These are phyloP conservation scores for Oryzias melastigma DNA, from an alignment of 2,113 vertebrate species.

Conservation along the genomic window DNA sequence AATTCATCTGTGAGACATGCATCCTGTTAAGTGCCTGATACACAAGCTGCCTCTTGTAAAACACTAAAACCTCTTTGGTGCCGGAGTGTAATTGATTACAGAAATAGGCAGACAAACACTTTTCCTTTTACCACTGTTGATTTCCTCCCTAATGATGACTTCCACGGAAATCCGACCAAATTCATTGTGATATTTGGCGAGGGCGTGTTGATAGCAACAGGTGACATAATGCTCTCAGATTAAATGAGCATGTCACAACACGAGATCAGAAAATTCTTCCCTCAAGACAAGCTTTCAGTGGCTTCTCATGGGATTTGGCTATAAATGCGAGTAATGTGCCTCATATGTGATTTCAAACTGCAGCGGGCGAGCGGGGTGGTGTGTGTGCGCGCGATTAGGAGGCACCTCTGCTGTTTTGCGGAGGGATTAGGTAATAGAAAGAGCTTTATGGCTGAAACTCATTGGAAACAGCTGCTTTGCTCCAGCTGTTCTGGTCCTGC, in stretches of 20 bases:
- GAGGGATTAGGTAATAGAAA: slow-evolving; percentile 57
- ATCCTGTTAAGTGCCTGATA: slow-evolving; percentile 32
- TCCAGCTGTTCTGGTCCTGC: slow-evolving; percentile 37
- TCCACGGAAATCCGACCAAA: slow-evolving; percentile 6
- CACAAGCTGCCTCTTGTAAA: slow-evolving; percentile 61
- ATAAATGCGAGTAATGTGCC: slow-evolving; percentile 57
- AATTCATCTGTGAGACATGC: slow-evolving; percentile 31
- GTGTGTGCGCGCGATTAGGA: slow-evolving; percentile 38
- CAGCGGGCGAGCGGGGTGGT: slow-evolving; percentile 18
- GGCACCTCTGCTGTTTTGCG: slow-evolving; percentile 46
- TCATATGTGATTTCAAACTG: slow-evolving; percentile 52
- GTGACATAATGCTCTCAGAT: slow-evolving; percentile 9
- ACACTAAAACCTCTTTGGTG: slow-evolving; percentile 30
- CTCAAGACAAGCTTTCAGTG: slow-evolving; percentile 25
- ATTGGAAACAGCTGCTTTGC: slow-evolving; percentile 68
- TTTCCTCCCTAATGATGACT: slow-evolving; percentile 28
- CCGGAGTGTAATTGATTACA: slow-evolving; percentile 41
- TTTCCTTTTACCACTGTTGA: slow-evolving; percentile 13
- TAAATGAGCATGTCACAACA: slow-evolving; percentile 18
- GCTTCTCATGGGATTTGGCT: slow-evolving; percentile 30
- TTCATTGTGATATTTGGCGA: neutral
- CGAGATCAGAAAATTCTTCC: neutral
- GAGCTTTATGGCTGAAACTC: slow-evolving; percentile 54
- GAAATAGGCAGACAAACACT: slow-evolving; percentile 34
- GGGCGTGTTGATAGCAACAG: slow-evolving; percentile 9